A percentile compares a stretch with the other conserved stretches of the same genome.
These are phyloP conservation scores for Cantharis lateralis DNA, from an alignment of 2,888 invertebrate species.

Conservation along the genomic window DNA sequence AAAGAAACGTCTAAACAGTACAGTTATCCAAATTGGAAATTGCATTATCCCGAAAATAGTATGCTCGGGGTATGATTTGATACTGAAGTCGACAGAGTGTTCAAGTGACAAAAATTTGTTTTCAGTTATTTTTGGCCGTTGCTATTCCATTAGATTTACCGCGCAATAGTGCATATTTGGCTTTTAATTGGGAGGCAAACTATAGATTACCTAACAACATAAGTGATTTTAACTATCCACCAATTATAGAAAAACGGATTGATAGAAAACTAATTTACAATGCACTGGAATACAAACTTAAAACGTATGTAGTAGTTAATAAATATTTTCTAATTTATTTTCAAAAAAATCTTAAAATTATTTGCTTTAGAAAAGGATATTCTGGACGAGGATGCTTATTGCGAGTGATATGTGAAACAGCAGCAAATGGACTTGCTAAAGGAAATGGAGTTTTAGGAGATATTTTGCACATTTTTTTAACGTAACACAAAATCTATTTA, in stretches of 20 bases:
- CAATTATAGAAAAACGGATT: conserved; percentile 37
- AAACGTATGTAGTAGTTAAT: conserved; percentile 35
- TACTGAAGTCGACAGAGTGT: background rate
- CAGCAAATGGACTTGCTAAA: conserved; percentile 56
- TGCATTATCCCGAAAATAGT: conserved; percentile 14
- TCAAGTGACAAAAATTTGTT: conserved; percentile 28
- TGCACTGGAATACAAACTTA: conserved; percentile 44
- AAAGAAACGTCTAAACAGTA: background rate
- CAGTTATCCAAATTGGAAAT: conserved; percentile 12
- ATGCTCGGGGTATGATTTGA: conserved; percentile 14
- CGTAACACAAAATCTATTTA: conserved; percentile 60
- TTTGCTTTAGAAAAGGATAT: conserved; percentile 60
- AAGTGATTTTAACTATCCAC: conserved; percentile 49
- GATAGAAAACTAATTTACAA: conserved; percentile 41
- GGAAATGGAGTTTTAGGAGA: conserved; percentile 69
- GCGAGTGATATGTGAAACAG: conserved; percentile 69
- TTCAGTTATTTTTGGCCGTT: conserved; percentile 70
- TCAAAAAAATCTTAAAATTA: background rate
- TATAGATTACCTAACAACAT: conserved; percentile 65
- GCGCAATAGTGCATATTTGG: conserved; percentile 70
- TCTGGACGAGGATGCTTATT: conserved; percentile 66
- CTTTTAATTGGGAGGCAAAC: conserved; percentile 76
- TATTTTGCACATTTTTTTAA: conserved; percentile 67
- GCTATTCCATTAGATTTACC: conserved; percentile 73
- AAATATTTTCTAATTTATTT: too few species aligned